Base-by-base conservation (phyloP, 2,113 vertebrate species). In the Anas platyrhynchos region DNA sequence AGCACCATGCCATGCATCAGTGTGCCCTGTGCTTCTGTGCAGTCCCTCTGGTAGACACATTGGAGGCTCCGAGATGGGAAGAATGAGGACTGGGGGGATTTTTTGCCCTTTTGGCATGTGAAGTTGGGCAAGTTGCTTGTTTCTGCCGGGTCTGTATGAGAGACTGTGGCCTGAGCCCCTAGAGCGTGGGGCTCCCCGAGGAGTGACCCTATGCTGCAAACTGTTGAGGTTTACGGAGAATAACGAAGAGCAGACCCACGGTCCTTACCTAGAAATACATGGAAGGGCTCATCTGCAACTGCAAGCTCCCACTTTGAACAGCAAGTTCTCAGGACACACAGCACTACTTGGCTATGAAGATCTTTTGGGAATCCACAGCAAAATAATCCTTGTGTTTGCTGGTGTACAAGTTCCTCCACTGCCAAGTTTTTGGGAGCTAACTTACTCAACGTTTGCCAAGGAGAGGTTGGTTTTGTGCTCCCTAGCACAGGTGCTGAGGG, bases 1-100 rank as follows among this genome's bases (percentile, higher is more conserved):
- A 41, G 32, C 15, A 14, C 3, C 1, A 32, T 23, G 41, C n/a
- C 48, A 1, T 0, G 4, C 17, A 46, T 46, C 44, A 20, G 44
- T 46, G 21, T 22, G n/a, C 22, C 25, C 54, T 2, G 3, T 1
- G 71, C 65, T 11, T 4, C 69, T 34, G 23, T 9, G 36, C 50
- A 46, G 50, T 26, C 23, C 34, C 34, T 44, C 55, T 34, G 62
- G 43, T 62, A 58, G 27, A 22, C 13, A 32, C 13, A 9, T 2
- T n/a, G 67, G 56, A 74, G 25, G 43, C 34, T 6, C 31, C 22
- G 14, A 56, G 7, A 3, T 43, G 27, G 36, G 32, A 32, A 15
- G 29, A 50, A 63, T 56, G 6, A 1, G 5, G n/a, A 29, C 18
- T 20, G 13, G 6, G 13, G 34, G 17, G 13, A 36, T 65, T 17